These are phyloP conservation scores for Papilio machaon DNA, from an alignment of 1,140 invertebrate species.

Conservation along the genomic window DNA sequence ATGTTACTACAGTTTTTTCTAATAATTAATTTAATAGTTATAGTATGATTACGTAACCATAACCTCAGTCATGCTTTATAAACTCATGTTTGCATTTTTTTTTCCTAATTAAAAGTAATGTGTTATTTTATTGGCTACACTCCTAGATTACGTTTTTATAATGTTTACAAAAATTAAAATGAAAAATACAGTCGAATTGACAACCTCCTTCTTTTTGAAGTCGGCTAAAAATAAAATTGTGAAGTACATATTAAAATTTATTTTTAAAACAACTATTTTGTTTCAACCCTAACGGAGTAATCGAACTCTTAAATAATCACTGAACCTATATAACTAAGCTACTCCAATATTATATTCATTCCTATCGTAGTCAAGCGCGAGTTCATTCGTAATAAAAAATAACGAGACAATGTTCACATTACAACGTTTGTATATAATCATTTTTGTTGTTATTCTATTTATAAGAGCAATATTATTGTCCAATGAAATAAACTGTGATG, in stretches of 20 bases:
- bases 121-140: too few relatives aligned
- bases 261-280: background rate
- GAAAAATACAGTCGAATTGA: too few relatives aligned
- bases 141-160: too few relatives aligned
- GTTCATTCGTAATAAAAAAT: too few relatives aligned
- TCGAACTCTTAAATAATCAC: conserved; percentile 12
- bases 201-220: too few relatives aligned
- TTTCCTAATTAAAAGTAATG: too few relatives aligned
- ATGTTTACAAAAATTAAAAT: background rate
- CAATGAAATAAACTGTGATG: conserved; percentile 50
- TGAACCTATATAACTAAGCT: background rate
- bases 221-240: background rate
- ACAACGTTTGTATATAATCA: background rate
- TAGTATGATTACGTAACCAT: too few relatives aligned
- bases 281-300: conserved; percentile 16
- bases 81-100: too few relatives aligned
- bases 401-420: background rate
- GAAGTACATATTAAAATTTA: background rate
- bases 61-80: too few relatives aligned
- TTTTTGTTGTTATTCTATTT: background rate
- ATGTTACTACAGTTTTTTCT: too few relatives aligned
- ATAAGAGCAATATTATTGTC: background rate
- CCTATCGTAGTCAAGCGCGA: background rate
- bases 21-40: too few relatives aligned
- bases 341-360: background rate